Conservation (phyloP, 2,113 vertebrate genomes). For the Isurus oxyrinchus region DNA sequence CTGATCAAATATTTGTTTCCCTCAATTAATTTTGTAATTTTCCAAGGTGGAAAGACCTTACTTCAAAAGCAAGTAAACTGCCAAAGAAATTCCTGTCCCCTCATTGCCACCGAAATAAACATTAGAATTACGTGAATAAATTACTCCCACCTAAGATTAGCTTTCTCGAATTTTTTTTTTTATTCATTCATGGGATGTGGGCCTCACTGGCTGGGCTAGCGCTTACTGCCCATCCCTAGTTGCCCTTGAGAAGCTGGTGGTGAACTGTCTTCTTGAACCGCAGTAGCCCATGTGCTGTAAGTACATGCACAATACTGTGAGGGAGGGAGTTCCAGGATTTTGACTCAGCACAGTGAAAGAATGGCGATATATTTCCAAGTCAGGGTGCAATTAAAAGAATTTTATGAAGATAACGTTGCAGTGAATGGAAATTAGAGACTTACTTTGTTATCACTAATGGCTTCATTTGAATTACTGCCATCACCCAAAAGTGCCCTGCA, state of each 20-base stretch:
- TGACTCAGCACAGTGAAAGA: too few species aligned
- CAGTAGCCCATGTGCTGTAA: too few species aligned
- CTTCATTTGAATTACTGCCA: neutral
- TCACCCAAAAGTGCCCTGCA: neutral
- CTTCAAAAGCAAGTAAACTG: neutral
- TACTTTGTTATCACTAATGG: neutral
- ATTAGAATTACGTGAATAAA: neutral
- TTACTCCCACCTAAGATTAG: neutral
- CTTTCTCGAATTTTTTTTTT: neutral
- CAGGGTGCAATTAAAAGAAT: neutral
- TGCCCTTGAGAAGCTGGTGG: too few species aligned
- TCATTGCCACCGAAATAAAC: neutral
- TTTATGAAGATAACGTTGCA: neutral
- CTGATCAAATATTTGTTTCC: neutral
- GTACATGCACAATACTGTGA: too few species aligned
- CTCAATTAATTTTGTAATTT: neutral
- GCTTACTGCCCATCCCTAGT: too few species aligned
- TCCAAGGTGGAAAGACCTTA: neutral
- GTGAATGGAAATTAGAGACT: neutral
- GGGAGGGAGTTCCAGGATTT: too few species aligned
- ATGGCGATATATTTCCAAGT: too few species aligned
- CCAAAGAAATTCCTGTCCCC: neutral
- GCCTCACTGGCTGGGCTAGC: too few species aligned
- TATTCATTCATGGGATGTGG: too few species aligned
- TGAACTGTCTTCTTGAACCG: too few species aligned